Evolutionary conservation across 2,797 vertebrate genomes (phyloP).

Genomic region (Heterohyrax brucei): DNA sequence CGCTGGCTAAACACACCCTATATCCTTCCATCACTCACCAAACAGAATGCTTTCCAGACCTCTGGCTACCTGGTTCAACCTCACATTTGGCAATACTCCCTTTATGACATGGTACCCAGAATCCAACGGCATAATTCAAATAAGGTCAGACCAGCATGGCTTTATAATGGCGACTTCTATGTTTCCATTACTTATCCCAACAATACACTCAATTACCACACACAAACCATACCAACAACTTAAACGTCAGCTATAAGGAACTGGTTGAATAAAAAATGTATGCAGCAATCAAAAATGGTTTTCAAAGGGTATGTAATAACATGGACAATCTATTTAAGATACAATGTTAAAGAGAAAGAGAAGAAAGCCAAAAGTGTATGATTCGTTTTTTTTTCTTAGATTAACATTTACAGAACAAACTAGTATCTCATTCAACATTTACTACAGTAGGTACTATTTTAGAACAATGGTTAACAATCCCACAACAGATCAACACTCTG

Average conservation of each 20-base stretch:
- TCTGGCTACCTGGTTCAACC: background rate
- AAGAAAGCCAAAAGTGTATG: background rate
- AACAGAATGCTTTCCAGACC: background rate
- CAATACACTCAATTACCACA: background rate
- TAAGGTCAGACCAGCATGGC: accelerated
- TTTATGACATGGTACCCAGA: background rate
- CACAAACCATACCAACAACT: background rate
- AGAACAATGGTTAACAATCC: too few relatives aligned
- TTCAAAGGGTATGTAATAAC: background rate
- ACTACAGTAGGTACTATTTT: too few relatives aligned
- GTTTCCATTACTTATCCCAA: background rate
- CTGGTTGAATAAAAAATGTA: background rate
- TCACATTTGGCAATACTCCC: background rate
- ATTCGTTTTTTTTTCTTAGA: too few relatives aligned
- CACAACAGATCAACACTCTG: too few relatives aligned
- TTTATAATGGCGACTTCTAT: accelerated
- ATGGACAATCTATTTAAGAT: background rate
- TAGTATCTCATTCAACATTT: too few relatives aligned
- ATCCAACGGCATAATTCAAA: background rate
- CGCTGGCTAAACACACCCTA: background rate
- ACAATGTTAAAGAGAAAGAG: background rate
- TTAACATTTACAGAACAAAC: too few relatives aligned
- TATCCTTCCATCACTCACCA: background rate
- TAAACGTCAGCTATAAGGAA: background rate
- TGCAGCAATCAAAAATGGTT: background rate